Percentiles rank a stretch among this genome's conserved stretches.
Evolutionary conservation across 2,888 invertebrate genomes (phyloP).

Genomic region (Xestia ashworthii): DNA sequence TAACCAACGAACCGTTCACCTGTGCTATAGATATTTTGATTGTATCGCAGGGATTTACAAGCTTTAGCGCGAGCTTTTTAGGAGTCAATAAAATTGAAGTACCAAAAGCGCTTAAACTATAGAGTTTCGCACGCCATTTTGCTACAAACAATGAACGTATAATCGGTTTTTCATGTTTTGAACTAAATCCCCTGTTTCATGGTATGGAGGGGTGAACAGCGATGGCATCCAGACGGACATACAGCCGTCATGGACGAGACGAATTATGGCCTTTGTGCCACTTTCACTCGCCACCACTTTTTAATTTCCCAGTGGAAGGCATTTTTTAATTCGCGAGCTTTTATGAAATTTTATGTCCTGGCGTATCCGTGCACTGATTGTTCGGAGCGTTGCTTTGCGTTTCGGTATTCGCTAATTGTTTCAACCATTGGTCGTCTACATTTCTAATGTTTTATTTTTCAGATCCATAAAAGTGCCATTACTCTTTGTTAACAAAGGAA

Average conservation of each 20-base stretch:
- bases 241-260: constrained; percentile 82
- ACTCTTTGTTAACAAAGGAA: constrained; percentile 64
- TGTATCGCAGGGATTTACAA: constrained; percentile 71
- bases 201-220: constrained; percentile 69
- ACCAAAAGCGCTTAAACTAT: constrained; percentile 80
- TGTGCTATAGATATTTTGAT: constrained; percentile 69
- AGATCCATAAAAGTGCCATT: constrained; percentile 59
- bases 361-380: constrained; percentile 79
- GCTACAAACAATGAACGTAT: constrained; percentile 82
- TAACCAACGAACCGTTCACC: constrained; percentile 38
- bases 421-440: constrained; percentile 67
- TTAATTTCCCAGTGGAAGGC: constrained; percentile 85
- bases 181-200: constrained; percentile 81
- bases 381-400: constrained; percentile 71
- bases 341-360: constrained; percentile 86
- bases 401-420: constrained; percentile 79
- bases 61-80: constrained; percentile 81
- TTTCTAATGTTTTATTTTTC: constrained; percentile 66
- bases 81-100: constrained; percentile 83
- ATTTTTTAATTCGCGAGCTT: constrained; percentile 87
- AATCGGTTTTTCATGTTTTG: constrained; percentile 88
- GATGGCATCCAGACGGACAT: constrained; percentile 79
- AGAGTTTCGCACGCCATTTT: constrained; percentile 79
- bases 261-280: constrained; percentile 88
- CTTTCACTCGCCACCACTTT: constrained; percentile 85